These are phyloP conservation scores for Lagorchestes hirsutus DNA, from an alignment of 2,797 vertebrate species.

Conservation along the genomic window DNA sequence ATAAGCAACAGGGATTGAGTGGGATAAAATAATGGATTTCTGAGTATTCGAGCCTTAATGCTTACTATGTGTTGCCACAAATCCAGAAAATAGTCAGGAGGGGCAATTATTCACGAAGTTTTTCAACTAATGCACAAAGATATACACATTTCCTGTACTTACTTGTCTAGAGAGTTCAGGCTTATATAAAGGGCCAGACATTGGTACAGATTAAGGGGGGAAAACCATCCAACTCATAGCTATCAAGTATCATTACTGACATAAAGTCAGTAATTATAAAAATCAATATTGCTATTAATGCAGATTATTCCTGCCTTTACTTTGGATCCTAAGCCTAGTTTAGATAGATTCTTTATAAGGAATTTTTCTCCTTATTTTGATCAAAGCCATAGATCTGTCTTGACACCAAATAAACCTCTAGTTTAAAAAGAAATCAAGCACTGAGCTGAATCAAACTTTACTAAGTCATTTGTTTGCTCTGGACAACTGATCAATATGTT, in stretches of 20 bases:
- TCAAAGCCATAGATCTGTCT: constrained; percentile 14
- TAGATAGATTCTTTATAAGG: not conserved
- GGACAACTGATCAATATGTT: constrained; percentile 24
- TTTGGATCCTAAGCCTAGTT: constrained; percentile 11
- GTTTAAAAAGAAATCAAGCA: constrained; percentile 27
- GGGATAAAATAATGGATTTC: not conserved
- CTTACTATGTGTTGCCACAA: not conserved
- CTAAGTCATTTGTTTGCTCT: constrained; percentile 12
- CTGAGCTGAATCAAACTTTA: not conserved
- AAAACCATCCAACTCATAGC: not conserved
- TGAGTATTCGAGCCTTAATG: not conserved
- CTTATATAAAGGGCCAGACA: not conserved
- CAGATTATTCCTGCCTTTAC: not conserved
- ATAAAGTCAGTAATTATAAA: not conserved
- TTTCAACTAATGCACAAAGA: constrained; percentile 27
- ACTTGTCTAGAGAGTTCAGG: not conserved
- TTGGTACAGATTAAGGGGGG: not conserved
- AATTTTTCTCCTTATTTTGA: constrained; percentile 36
- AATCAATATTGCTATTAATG: not conserved
- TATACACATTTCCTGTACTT: not conserved
- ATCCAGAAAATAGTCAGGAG: not conserved
- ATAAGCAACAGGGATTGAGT: not conserved
- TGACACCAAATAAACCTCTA: not conserved
- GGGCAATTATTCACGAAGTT: not conserved
- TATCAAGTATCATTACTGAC: not conserved